These are phyloP conservation scores for Ageneiosus marmoratus DNA, from an alignment of 2,113 vertebrate genomes.

Conservation along the genomic window DNA sequence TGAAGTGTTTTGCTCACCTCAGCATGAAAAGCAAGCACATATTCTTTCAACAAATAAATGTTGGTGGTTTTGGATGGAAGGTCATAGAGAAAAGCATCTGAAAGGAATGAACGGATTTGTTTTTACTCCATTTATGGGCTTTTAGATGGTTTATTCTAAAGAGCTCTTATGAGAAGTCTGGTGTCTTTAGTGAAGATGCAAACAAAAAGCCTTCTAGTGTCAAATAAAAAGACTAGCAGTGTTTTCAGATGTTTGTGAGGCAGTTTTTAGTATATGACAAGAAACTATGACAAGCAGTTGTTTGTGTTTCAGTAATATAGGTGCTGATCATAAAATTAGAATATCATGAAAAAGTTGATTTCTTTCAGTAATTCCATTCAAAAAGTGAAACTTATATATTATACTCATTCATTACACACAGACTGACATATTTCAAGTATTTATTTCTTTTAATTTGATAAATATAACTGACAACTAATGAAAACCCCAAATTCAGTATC, in stretches of 20 bases:
- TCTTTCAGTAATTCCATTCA: too few relatives aligned
- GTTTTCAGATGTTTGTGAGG: not conserved
- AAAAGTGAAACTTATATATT: too few relatives aligned
- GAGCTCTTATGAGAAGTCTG: constrained; percentile 18
- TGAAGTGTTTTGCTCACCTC: not conserved
- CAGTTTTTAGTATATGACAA: not conserved
- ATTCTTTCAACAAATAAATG: not conserved
- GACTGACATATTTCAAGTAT: too few relatives aligned
- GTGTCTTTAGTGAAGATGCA: not conserved
- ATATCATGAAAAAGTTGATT: too few relatives aligned
- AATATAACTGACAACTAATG: too few relatives aligned
- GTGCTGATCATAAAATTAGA: too few relatives aligned
- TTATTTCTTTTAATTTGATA: too few relatives aligned
- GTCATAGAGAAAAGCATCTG: constrained; percentile 40
- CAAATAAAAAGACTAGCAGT: not conserved
- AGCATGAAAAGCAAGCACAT: not conserved
- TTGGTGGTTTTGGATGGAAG: constrained; percentile 26
- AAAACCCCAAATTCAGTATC: too few relatives aligned
- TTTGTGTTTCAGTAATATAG: not conserved
- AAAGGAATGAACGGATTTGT: constrained; percentile 27
- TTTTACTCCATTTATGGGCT: constrained; percentile 25
- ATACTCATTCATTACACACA: too few relatives aligned
- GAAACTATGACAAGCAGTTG: not conserved
- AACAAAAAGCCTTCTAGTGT: too few relatives aligned
- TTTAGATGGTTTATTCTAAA: constrained; percentile 42